Percentiles rank a stretch among this genome's conserved stretches.
Evolutionary conservation across 2,797 vertebrate species (phyloP).

Genomic region (Petrocephalus sullivani): DNA sequence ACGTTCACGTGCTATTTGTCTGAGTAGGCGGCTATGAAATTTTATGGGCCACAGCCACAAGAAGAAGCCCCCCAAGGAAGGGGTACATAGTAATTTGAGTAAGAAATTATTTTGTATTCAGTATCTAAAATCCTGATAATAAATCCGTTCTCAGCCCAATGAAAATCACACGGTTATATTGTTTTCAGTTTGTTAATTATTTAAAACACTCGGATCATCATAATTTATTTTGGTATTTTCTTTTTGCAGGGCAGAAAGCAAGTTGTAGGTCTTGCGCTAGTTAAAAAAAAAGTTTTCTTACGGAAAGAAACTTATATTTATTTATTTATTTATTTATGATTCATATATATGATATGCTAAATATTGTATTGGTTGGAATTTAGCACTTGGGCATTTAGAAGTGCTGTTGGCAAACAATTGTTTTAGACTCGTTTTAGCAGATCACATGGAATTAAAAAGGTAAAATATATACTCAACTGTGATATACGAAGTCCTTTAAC

Average conservation of each 20-base stretch:
- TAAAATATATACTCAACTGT: neutral
- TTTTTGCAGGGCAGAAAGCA: neutral
- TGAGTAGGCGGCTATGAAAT: neutral
- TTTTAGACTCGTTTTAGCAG: neutral
- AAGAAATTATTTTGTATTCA: neutral
- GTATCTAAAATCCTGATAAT: neutral
- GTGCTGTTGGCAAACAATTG: too few species aligned
- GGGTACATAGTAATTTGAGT: neutral
- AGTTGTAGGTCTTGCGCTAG: neutral
- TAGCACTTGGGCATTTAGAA: neutral
- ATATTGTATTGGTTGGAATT: neutral
- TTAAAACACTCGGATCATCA: neutral
- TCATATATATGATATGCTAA: neutral
- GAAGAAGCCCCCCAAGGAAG: neutral
- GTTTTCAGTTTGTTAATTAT: neutral
- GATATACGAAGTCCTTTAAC: neutral
- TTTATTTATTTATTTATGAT: neutral
- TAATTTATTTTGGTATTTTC: neutral
- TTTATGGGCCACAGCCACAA: neutral
- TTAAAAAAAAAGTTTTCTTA: neutral
- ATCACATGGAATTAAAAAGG: neutral
- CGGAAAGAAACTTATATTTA: neutral
- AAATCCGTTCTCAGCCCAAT: neutral
- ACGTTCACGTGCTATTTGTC: neutral
- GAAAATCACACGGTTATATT: neutral